These are phyloP conservation scores for Aspidiotus destructor DNA, from an alignment of 2,888 invertebrate genomes.

Conservation along the genomic window DNA sequence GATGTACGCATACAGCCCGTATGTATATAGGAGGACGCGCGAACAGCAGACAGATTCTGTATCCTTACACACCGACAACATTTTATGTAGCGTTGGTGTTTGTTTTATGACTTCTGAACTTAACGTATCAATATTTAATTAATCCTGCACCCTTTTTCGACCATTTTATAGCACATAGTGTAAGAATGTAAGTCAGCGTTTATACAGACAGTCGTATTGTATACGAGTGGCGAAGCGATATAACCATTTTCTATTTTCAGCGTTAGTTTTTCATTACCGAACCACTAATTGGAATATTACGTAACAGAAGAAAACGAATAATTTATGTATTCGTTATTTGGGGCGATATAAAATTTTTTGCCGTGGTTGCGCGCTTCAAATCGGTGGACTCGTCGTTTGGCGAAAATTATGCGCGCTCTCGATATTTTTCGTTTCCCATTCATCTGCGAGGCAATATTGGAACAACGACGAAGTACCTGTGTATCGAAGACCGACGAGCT, in stretches of 20 bases:
- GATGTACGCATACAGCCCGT: no score
- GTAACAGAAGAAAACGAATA: slow-evolving; percentile 2
- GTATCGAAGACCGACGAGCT: no score
- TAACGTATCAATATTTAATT: slow-evolving; percentile 4
- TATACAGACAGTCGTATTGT: neutral
- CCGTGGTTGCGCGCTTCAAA: no score
- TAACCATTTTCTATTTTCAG: slow-evolving; percentile 1
- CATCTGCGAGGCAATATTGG: no score
- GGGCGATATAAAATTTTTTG: no score
- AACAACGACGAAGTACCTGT: no score
- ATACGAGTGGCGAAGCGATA: neutral
- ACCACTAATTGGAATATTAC: slow-evolving; percentile 4
- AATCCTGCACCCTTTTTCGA: neutral
- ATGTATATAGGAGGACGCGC: no score
- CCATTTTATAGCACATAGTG: slow-evolving; percentile 3
- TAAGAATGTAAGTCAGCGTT: neutral
- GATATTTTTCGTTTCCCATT: no score
- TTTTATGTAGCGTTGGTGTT: neutral
- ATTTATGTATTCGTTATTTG: neutral
- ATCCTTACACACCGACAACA: neutral
- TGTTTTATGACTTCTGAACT: slow-evolving; percentile 4
- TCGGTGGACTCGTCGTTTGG: no score
- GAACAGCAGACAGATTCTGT: no score
- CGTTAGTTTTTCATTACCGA: slow-evolving; percentile 1
- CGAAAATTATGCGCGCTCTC: no score